Evolutionary conservation across 1,140 invertebrate genomes (phyloP), one percentile per base, ranked within the genome.

Genomic region (Lordiphosa collinella): DNA sequence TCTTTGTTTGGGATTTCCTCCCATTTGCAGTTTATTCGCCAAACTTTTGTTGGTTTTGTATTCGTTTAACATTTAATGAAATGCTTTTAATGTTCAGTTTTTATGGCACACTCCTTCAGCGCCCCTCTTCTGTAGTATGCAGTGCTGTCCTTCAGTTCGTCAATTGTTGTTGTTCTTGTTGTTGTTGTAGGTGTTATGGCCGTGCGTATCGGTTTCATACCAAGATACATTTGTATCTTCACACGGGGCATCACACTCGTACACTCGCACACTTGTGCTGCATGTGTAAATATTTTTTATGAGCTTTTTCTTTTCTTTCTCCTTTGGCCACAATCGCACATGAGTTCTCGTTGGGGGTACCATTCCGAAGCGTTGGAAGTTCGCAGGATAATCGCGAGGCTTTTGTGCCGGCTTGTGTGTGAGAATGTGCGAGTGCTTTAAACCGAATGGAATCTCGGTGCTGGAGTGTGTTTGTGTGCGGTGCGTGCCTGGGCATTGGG

Each of bases 221-320:
- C 71, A 68, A 76, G 61, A 80, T 80, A 82, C 76, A 80, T 71
- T 82, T 76, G 66, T 59, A 82, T 75, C 64, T 70, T 12, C 55
- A 61, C 44, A 55, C 46, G 2, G 13, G 2, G 13, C 31, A 32
- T 31, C 37, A 41, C 31, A 48, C 22, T 34, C 44, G 12, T 32
- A 38, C 49, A 40, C 32, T 48, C 31, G 34, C 14, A n/a, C n/a
- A n/a, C n/a, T n/a, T n/a, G 12, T 43, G 36, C 37, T 51, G 66
- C 76, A 57, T 74, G 75, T 80, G 75, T 82, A 71, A 76, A 82
- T 84, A 82, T 82, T 71, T 80, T 80, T 82, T 82, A 82, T 74
- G 79, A 75, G 60, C 53, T 74, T 52, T 48, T 34, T 16, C 51
- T 41, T 34, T 12, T 29, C 10, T 18, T 25, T 25, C 22, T 25